Base-by-base conservation (phyloP, 2,113 vertebrate species). In the Odobenus rosmarus region DNA sequence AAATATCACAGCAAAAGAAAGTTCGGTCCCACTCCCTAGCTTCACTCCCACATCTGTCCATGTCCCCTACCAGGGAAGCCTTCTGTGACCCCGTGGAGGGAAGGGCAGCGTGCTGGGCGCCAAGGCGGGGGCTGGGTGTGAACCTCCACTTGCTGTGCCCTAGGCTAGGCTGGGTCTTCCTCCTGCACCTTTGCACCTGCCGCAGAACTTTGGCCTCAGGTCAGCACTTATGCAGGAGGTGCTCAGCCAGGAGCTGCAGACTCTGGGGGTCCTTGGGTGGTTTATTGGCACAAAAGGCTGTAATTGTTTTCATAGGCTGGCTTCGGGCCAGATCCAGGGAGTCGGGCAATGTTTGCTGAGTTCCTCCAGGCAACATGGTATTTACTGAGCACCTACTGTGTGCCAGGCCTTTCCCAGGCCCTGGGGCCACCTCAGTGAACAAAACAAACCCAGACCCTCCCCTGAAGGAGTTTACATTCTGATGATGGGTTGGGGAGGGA, bases 131-230 rank as follows among this genome's bases (percentile, higher is more conserved):
- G 57, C 69, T 42, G 36, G 0, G 18, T 33, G 39, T 8, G 72
- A 88, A 24, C 24, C 46, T 76, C 5, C 2, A 39, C 39, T 39
- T 39, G 8, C 81, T 21, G 51, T 36, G 36, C 36, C 36, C 16
- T 2, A 8, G 46, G 16, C 49, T 0, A 1, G 55, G 13, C 49
- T 1, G 82, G 86, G 7, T 81, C 71, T 88, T 90, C 69, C 31
- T 69, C 23, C 1, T 8, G 6, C 19, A 8, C 24, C 19, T 42
- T 33, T 24, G 51, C n/a, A 42, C 33, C 23, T 31, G 6, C 26
- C 1, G 0, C 3, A 11, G 61, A 76, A 1, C 11, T 24, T 19
- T 23, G 0, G 31, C n/a, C 36, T 53, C 4, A 0, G 51, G 36
- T 5, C 36, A 57, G 72, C 72, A n/a, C 10, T 5, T 2, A 36